Conservation (phyloP, 1,140 invertebrate genomes). For the Eufriesea mexicana region DNA sequence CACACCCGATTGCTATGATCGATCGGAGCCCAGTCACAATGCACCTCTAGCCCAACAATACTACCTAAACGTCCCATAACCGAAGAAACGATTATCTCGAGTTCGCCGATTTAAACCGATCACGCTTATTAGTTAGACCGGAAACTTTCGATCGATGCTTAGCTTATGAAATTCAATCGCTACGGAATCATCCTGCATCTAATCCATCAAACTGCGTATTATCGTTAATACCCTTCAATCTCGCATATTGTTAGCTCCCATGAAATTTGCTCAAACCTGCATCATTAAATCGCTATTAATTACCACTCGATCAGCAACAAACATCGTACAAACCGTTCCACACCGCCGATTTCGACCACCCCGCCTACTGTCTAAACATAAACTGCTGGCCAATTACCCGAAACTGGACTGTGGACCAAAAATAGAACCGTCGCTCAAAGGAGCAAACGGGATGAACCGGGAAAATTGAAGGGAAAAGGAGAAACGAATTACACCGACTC, state of each 20-base stretch:
- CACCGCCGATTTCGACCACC: background rate
- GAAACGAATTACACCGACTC: background rate
- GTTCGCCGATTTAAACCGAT: background rate
- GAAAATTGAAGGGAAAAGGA: background rate
- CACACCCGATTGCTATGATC: too few species aligned
- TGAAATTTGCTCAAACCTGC: constrained; percentile 9
- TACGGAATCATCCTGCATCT: background rate
- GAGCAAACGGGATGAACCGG: too few species aligned
- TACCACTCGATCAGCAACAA: constrained; percentile 6
- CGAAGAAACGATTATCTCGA: too few species aligned
- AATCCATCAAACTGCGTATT: constrained; percentile 16
- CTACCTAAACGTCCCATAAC: too few species aligned
- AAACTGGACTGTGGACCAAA: too few species aligned
- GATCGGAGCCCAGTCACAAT: background rate
- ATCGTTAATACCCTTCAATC: constrained; percentile 28
- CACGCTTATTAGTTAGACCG: background rate
- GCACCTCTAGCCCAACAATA: too few species aligned
- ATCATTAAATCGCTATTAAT: constrained; percentile 33
- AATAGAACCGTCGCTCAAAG: too few species aligned
- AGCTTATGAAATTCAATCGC: background rate
- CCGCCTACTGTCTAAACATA: background rate
- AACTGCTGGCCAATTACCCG: background rate
- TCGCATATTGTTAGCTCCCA: constrained; percentile 22
- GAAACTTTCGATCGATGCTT: background rate
- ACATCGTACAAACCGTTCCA: background rate